Evolutionary conservation across 37 sponge, comb jelly and placozoan species (phyloP).

Genomic region (Amphimedon queenslandica): DNA sequence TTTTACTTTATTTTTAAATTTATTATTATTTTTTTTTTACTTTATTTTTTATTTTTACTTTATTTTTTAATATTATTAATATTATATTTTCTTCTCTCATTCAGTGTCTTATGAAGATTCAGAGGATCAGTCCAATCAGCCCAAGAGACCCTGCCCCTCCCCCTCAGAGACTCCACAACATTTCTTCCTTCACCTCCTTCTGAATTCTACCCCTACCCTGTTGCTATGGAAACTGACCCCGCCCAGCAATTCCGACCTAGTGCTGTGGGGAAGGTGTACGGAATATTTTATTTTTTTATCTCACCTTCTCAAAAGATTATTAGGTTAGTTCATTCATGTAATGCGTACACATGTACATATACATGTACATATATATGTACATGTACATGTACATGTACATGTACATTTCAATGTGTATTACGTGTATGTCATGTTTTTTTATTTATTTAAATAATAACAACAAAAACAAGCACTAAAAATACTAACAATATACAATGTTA

Average conservation of each 20-base stretch:
- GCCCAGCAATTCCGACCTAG: neutral
- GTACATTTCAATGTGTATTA: neutral
- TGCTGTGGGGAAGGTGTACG: slow-evolving; percentile 39
- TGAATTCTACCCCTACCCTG: slow-evolving; percentile 16
- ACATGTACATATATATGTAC: neutral
- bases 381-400: slow-evolving; percentile 2
- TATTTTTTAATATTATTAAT: neutral
- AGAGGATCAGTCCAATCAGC: neutral
- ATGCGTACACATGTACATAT: neutral
- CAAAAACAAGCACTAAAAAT: too few species aligned
- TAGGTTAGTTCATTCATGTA: slow-evolving; percentile 23
- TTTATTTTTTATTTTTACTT: too few species aligned
- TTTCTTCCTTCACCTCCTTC: slow-evolving; percentile 71
- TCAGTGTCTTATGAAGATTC: too few species aligned
- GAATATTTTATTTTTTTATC: slow-evolving; percentile 65
- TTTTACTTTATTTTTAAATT: too few species aligned
- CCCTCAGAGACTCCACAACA: slow-evolving; percentile 39
- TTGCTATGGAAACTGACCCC: slow-evolving; percentile 37
- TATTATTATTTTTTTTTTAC: too few species aligned
- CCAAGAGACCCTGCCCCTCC: slow-evolving; percentile 3
- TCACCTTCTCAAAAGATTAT: slow-evolving; percentile 36
- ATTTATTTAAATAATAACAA: too few species aligned
- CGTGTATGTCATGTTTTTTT: neutral
- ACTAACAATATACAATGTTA: too few species aligned
- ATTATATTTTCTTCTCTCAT: neutral